Evolutionary conservation across 1,140 invertebrate species (phyloP).

Genomic region (Drosophila insularis): DNA sequence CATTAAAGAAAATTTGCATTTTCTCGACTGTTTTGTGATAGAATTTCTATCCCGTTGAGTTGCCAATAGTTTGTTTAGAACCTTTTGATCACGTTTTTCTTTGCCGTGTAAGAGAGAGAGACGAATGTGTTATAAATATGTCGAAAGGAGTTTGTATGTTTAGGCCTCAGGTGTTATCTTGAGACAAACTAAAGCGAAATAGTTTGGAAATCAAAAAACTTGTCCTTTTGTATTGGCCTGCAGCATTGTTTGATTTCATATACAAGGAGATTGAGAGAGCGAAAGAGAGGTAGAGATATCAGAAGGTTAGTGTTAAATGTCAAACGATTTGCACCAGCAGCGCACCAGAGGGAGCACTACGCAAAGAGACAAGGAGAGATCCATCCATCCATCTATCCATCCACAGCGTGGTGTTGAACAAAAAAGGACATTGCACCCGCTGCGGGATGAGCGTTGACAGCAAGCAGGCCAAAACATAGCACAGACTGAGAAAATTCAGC

Average conservation of each 20-base stretch:
- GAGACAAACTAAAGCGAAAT: slow-evolving; percentile 14
- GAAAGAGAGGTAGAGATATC: slow-evolving; percentile 8
- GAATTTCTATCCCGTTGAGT: not conserved
- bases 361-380: slow-evolving; percentile 12
- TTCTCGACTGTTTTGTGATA: not conserved
- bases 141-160: slow-evolving; percentile 30
- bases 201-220: slow-evolving; percentile 26
- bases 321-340: slow-evolving; percentile 74
- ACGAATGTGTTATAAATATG: slow-evolving; percentile 5
- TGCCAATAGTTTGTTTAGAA: not conserved
- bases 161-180: slow-evolving; percentile 47
- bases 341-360: slow-evolving; percentile 55
- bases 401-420: slow-evolving; percentile 43
- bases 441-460: slow-evolving; percentile 60
- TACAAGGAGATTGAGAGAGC: too few relatives aligned
- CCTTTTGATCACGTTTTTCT: not conserved
- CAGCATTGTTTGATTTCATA: slow-evolving; percentile 25
- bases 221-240: slow-evolving; percentile 18
- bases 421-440: slow-evolving; percentile 52
- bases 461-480: slow-evolving; percentile 45
- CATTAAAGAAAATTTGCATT: too few relatives aligned
- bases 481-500: slow-evolving; percentile 36
- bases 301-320: slow-evolving; percentile 72
- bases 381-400: slow-evolving; percentile 40
- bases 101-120: not conserved